These are phyloP conservation scores for Petromus typicus DNA, from an alignment of 2,113 vertebrate genomes.

Conservation along the genomic window DNA sequence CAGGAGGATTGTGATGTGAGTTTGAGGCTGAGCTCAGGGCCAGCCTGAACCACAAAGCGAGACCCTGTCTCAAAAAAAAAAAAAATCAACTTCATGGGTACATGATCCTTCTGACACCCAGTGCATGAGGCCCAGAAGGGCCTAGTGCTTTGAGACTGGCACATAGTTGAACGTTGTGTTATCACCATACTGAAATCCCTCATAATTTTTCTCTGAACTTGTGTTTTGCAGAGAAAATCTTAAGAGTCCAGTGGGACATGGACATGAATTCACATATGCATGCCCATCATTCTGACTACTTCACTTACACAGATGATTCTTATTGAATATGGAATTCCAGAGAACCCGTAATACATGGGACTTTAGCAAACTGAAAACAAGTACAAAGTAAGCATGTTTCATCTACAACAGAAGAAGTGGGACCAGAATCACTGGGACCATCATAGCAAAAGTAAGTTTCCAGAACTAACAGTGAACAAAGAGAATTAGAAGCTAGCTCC, in stretches of 20 bases:
- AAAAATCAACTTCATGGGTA: neutral
- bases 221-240: neutral
- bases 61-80: no score
- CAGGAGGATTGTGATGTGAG: no score
- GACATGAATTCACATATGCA: neutral
- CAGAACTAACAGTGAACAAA: conserved; percentile 14
- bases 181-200: neutral
- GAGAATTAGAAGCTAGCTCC: conserved; percentile 5
- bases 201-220: neutral
- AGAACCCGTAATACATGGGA: neutral
- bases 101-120: neutral
- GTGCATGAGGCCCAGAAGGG: neutral
- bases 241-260: neutral
- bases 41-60: no score
- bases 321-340: neutral
- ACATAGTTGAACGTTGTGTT: neutral
- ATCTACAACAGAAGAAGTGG: neutral
- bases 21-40: no score
- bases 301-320: neutral
- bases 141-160: neutral
- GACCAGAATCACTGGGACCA: neutral
- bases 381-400: neutral
- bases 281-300: neutral
- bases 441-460: conserved; percentile 15
- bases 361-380: neutral